Base-by-base conservation (phyloP, 2,797 vertebrate genomes). In the Salmo trutta region DNA sequence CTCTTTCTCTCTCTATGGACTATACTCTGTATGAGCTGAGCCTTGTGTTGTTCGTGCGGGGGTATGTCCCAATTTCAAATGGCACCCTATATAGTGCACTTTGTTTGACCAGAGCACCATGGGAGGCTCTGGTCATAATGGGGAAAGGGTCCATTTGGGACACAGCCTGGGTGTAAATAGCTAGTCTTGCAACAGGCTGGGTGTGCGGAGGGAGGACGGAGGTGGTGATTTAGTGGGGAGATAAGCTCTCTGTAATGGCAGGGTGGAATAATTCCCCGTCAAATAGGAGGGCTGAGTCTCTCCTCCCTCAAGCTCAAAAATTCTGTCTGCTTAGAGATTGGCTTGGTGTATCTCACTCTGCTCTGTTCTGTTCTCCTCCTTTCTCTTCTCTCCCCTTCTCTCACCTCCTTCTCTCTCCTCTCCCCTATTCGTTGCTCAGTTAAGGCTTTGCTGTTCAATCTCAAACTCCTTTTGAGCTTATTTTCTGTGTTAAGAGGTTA, bases 171-270 rank as follows among this genome's bases (percentile, higher is more conserved):
- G 89, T 92, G 93, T 93, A 95, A 97, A 96, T 96, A 94, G 92
- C 92, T 92, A 94, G 82, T 79, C 84, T 78, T 82, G 87, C 91
- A 88, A 88, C 88, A 85, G 90, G 85, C 85, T 76, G 83, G 85
- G 83, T 69, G 77, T 87, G 94, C 91, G 93, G 94, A 95, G 93
- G 94, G 83, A 68, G 77, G 87, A 93, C 91, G 92, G 94, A 95
- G 93, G 94, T 93, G 86, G 95, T 94, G 95, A 96, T 97, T 97
- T 96, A 94, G 93, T 92, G 90, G 91, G 92, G 94, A 95, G 96
- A 95, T 96, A 96, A 97, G 93, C 95, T 94, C 93, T 92, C 91
- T 84, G 93, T 97, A 96, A 97, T 97, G 94, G 95, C 87, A 95
- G 95, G 95, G 95, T 97, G 93, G 95, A 95, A 94, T 96, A 96